Conservation (phyloP, 2,797 vertebrate genomes). For the Neosalanx taihuensis region DNA sequence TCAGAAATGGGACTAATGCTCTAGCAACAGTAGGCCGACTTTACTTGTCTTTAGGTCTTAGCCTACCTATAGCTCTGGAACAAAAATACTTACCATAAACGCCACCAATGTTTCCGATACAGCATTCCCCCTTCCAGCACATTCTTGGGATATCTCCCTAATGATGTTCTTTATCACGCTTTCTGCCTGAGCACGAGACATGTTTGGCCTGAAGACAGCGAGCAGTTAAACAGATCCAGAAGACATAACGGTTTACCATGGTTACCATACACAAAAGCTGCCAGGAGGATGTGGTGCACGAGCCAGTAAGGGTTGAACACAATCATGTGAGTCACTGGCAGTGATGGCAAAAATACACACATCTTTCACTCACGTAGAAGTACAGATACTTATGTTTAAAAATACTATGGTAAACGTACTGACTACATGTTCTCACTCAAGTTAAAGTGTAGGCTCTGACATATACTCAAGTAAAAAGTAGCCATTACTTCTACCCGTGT, state of each 20-base stretch:
- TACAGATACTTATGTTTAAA: no score
- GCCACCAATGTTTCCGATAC: conserved; percentile 79
- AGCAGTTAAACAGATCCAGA: not conserved
- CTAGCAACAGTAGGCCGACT: not conserved
- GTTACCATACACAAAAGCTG: conserved; percentile 24
- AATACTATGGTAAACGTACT: no score
- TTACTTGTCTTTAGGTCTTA: no score
- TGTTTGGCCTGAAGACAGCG: conserved; percentile 39
- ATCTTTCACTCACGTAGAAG: no score
- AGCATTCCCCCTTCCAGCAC: conserved; percentile 64
- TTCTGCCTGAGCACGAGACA: conserved; percentile 71
- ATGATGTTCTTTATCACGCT: conserved; percentile 78
- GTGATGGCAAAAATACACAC: no score
- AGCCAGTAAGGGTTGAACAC: not conserved
- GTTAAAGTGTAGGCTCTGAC: no score
- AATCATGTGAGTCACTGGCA: not conserved
- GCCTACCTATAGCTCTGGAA: not conserved
- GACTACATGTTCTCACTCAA: no score
- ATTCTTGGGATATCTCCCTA: conserved; percentile 71
- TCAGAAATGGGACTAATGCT: not conserved
- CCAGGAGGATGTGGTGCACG: not conserved
- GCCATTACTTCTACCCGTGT: no score
- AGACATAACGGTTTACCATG: conserved; percentile 26
- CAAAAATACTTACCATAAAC: conserved; percentile 79
- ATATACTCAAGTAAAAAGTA: no score